A percentile compares a stretch with the other conserved stretches of the same genome.
phyloP scores from a whole-genome alignment of 1,140 invertebrate genomes.

The Oryzaephilus surinamensis region DNA sequence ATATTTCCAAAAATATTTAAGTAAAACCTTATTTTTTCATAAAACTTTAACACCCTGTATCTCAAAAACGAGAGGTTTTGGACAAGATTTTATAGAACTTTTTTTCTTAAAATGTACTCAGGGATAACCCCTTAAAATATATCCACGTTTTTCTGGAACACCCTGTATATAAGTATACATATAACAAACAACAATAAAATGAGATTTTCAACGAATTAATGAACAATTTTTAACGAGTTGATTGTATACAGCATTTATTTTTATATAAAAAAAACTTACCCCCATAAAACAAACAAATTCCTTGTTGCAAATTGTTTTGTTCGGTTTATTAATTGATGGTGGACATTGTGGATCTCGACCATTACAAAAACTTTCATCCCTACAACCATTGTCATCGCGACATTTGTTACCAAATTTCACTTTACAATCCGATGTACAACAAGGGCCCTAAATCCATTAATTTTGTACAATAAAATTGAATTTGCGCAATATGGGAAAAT shows the following conservation, averaged over 20 bases:
- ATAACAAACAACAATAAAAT: no score
- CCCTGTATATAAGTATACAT: no score
- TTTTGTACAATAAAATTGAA: neutral
- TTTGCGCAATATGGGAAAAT: neutral
- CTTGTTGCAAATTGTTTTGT: slow-evolving; percentile 88
- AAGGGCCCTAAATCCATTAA: slow-evolving; percentile 69
- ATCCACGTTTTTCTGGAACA: no score
- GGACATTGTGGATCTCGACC: slow-evolving; percentile 76
- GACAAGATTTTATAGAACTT: no score
- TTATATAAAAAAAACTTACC: slow-evolving; percentile 43
- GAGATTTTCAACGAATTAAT: neutral
- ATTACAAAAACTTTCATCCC: slow-evolving; percentile 82
- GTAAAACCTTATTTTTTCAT: no score
- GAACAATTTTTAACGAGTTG: neutral
- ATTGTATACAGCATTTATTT: neutral
- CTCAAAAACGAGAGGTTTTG: no score
- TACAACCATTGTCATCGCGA: slow-evolving; percentile 87
- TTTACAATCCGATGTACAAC: slow-evolving; percentile 81
- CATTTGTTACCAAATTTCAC: slow-evolving; percentile 81
- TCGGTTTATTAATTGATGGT: slow-evolving; percentile 82
- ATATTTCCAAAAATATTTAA: no score
- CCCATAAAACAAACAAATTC: slow-evolving; percentile 93
- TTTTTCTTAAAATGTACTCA: no score
- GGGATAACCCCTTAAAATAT: no score
- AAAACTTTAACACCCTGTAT: no score